A percentile compares a stretch with the other conserved stretches of the same genome.
These are phyloP conservation scores for Epistrophella euchroma DNA, from an alignment of 2,888 invertebrate genomes.

Conservation along the genomic window DNA sequence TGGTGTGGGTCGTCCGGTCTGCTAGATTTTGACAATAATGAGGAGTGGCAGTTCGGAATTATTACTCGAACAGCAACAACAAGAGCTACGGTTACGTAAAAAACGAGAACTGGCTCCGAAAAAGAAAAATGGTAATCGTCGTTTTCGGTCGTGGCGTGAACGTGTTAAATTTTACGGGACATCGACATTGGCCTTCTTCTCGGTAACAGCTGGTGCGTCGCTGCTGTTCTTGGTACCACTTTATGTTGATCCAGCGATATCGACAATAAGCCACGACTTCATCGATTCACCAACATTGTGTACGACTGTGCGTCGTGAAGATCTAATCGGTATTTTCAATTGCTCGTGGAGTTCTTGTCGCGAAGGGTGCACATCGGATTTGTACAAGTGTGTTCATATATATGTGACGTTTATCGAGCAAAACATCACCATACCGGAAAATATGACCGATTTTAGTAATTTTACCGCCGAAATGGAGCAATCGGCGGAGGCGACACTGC, in stretches of 20 bases:
- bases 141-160: constrained; percentile 87
- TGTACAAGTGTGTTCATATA: constrained; percentile 88
- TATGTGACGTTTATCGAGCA: constrained; percentile 85
- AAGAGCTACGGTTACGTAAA: constrained; percentile 88
- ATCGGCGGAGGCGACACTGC: constrained; percentile 86
- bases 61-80: constrained; percentile 90
- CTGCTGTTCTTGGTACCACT: constrained; percentile 90
- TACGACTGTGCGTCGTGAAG: constrained; percentile 91
- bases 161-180: constrained; percentile 89
- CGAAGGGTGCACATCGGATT: constrained; percentile 94
- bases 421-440: constrained; percentile 83
- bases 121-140: constrained; percentile 84
- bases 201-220: constrained; percentile 89
- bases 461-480: constrained; percentile 83
- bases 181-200: constrained; percentile 88
- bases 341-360: constrained; percentile 96
- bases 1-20: constrained; percentile 77
- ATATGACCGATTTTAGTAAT: constrained; percentile 83
- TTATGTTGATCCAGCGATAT: constrained; percentile 94
- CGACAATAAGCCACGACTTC: constrained; percentile 94
- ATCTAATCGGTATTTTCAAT: constrained; percentile 93
- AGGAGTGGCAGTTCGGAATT: constrained; percentile 91
- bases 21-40: constrained; percentile 85
- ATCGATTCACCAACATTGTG: constrained; percentile 93
- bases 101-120: constrained; percentile 86